A percentile compares a stretch with the other conserved stretches of the same genome.
Evolutionary conservation across 2,113 vertebrate genomes (phyloP).

Genomic region (Ailuropoda melanoleuca): DNA sequence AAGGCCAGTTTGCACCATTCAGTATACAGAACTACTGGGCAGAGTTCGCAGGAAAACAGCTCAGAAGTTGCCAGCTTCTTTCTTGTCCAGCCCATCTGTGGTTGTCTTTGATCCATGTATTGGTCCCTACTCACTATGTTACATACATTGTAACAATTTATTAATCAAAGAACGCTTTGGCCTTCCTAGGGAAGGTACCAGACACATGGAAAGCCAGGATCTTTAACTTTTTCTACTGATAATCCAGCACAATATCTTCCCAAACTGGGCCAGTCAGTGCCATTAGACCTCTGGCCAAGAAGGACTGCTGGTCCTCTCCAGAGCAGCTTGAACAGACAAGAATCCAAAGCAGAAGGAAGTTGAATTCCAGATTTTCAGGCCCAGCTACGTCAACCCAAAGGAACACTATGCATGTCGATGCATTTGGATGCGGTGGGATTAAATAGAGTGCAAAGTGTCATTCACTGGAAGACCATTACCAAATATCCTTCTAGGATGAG

Average conservation of each 20-base stretch:
- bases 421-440: neutral
- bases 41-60: neutral
- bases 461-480: neutral
- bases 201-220: neutral
- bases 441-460: neutral
- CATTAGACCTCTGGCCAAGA: neutral
- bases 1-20: neutral
- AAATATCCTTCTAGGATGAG: neutral
- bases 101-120: neutral
- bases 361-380: slow-evolving; percentile 8
- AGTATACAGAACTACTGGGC: neutral
- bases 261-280: neutral
- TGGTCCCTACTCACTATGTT: neutral
- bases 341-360: neutral
- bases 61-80: neutral
- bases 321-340: neutral
- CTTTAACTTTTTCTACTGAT: neutral
- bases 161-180: neutral
- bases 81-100: neutral
- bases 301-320: neutral
- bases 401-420: neutral
- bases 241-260: neutral
- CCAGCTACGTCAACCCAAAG: neutral
- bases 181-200: neutral
- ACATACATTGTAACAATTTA: neutral